Base-by-base conservation (phyloP, 2,113 vertebrate genomes). In the Nesogale talazaci region DNA sequence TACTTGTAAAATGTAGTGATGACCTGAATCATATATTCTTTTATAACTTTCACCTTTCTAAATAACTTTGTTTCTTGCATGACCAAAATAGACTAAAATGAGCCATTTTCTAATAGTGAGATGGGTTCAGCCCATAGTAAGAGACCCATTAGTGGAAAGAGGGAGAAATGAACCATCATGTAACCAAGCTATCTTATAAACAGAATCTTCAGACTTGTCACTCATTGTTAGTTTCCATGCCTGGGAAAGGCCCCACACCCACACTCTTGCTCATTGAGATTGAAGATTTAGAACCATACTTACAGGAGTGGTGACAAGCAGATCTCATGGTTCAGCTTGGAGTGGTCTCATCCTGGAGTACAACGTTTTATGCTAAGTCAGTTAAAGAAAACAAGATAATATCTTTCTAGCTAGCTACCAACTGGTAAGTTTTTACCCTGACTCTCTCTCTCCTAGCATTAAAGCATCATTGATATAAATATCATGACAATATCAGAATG, bases 1-100 rank as follows among this genome's bases (percentile, higher is more conserved):
- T 36, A 61, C 46, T 70, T 90, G 46, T 40, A 52, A 67, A 91
- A 77, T 38, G 31, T 90, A 80, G 16, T 89, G 17, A 83, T 81
- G 70, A 59, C 29, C 92, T 34, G 93, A 80, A 89, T 93, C 4
- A 72, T 17, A 76, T 11, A 83, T 93, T 95, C 14, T 65, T 77
- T 14, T 22, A 29, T 89, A n/a, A 12, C 57, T 84, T 40, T 56
- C 17, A 82, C 2, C 46, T 40, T 83, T 94, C 15, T 52, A 52
- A 2, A 52, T 52, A 52, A 52, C 46, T n/a, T n/a, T 52, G 46
- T 52, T 52, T 52, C 46, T 52, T 91, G 6, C 38, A 61, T 81
- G 69, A 17, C 78, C 56, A 59, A 83, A 88, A 70, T 78, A 38
- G 23, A 23, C 0, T 83, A 86, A 87, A 65, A 70, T 92, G 57